Percentiles rank a stretch among this genome's conserved stretches.
Evolutionary conservation across 1,140 invertebrate genomes (phyloP).

Genomic region (Zaprionus tsacasi): DNA sequence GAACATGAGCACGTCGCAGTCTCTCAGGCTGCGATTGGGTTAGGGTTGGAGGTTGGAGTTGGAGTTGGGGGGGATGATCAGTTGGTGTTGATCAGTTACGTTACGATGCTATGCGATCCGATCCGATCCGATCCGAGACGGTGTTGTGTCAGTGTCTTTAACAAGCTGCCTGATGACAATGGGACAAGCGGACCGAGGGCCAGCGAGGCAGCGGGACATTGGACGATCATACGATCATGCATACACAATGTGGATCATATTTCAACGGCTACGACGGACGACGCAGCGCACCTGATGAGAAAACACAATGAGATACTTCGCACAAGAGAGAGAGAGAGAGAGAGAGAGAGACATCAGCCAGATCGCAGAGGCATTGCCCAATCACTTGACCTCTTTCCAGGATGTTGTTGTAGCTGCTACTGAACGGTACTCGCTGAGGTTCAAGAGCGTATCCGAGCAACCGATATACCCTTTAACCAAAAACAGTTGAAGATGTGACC

Average conservation of each 20-base stretch:
- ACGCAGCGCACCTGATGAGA: slow-evolving; percentile 75
- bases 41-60: slow-evolving; percentile 27
- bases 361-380: slow-evolving; percentile 57
- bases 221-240: slow-evolving; percentile 68
- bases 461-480: slow-evolving; percentile 35
- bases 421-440: slow-evolving; percentile 51
- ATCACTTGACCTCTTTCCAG: slow-evolving; percentile 82
- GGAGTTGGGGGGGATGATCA: slow-evolving; percentile 21
- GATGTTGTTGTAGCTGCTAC: slow-evolving; percentile 67
- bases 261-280: slow-evolving; percentile 50
- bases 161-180: slow-evolving; percentile 43
- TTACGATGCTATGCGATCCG: slow-evolving; percentile 6
- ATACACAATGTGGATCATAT: slow-evolving; percentile 81
- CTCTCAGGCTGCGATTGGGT: slow-evolving; percentile 27
- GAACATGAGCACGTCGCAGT: slow-evolving; percentile 52
- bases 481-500: not conserved
- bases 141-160: slow-evolving; percentile 22
- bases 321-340: slow-evolving; percentile 8
- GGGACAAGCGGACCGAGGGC: slow-evolving; percentile 11
- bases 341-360: not conserved
- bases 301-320: slow-evolving; percentile 75
- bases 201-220: slow-evolving; percentile 31
- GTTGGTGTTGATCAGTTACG: slow-evolving; percentile 32
- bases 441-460: slow-evolving; percentile 63
- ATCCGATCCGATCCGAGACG: slow-evolving; percentile 19